Conservation (phyloP, 1,140 invertebrate genomes). For the Pseudomyrmex concolor region DNA sequence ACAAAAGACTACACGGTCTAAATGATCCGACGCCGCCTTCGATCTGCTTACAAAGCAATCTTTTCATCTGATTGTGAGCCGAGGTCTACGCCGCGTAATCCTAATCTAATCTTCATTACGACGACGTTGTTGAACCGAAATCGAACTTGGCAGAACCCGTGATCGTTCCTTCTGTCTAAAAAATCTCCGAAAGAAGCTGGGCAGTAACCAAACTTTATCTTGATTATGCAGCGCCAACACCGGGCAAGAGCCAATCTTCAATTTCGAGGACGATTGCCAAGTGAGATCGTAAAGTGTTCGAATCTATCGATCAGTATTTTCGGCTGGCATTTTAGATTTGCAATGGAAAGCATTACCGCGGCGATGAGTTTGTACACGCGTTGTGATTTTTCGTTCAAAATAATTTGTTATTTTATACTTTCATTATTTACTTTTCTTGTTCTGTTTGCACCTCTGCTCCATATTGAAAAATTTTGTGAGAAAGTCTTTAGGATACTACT, state of each 20-base stretch:
- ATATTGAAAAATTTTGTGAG: background rate
- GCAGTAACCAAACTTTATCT: slow-evolving; percentile 78
- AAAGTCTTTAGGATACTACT: background rate
- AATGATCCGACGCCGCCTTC: slow-evolving; percentile 57
- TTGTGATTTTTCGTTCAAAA: background rate
- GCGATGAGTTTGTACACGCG: background rate
- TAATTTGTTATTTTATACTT: background rate
- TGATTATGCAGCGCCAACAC: slow-evolving; percentile 79
- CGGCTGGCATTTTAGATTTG: slow-evolving; percentile 58
- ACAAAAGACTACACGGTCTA: slow-evolving; percentile 58
- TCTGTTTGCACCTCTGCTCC: background rate
- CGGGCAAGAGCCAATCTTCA: slow-evolving; percentile 68
- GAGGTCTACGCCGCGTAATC: slow-evolving; percentile 76
- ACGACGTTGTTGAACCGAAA: slow-evolving; percentile 71
- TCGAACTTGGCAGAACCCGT: slow-evolving; percentile 79
- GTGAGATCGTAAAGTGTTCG: slow-evolving; percentile 74
- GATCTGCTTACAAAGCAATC: slow-evolving; percentile 82
- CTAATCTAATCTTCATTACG: slow-evolving; percentile 81
- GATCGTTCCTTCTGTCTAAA: slow-evolving; percentile 52
- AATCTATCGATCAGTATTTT: slow-evolving; percentile 70
- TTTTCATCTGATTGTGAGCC: slow-evolving; percentile 72
- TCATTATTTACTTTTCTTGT: background rate
- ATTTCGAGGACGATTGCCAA: slow-evolving; percentile 71
- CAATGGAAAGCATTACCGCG: slow-evolving; percentile 59
- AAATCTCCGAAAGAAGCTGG: slow-evolving; percentile 48